A percentile compares a stretch with the other conserved stretches of the same genome.
Conservation (phyloP, 2,113 vertebrate genomes). For the Dasyornis broadbenti region DNA sequence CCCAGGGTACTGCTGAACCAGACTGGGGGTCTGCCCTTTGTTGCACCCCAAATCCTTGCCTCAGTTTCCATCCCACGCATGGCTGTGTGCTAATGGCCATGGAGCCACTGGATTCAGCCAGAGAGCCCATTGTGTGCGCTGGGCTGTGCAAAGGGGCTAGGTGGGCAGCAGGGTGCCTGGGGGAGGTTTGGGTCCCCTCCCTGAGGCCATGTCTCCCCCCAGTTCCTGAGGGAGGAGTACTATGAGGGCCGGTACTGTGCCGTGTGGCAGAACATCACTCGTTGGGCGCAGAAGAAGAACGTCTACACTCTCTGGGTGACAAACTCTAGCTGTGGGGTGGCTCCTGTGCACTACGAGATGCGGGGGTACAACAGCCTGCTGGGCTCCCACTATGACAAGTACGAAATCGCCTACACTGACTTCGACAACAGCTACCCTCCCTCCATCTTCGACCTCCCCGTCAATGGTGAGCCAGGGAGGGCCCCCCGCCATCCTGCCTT, state of each 20-base stretch:
- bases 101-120: rapidly evolving
- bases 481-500: rapidly evolving
- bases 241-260: slow-evolving; percentile 70
- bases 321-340: slow-evolving; percentile 39
- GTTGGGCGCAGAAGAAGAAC: slow-evolving; percentile 72
- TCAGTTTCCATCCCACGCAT: rapidly evolving
- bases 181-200: neutral
- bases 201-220: neutral
- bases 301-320: slow-evolving; percentile 80
- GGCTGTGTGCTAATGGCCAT: rapidly evolving
- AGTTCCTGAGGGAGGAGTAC: slow-evolving; percentile 79
- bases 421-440: slow-evolving; percentile 65
- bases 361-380: slow-evolving; percentile 78
- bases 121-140: rapidly evolving
- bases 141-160: neutral
- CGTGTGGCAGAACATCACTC: slow-evolving; percentile 78
- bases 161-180: rapidly evolving
- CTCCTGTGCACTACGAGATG: slow-evolving; percentile 79
- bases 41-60: neutral
- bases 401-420: slow-evolving; percentile 75
- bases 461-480: slow-evolving; percentile 53
- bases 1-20: neutral
- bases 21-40: neutral
- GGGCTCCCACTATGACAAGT: slow-evolving; percentile 83
- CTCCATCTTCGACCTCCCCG: slow-evolving; percentile 61